Conservation (phyloP, 2,113 vertebrate species). For the Athene noctua region DNA sequence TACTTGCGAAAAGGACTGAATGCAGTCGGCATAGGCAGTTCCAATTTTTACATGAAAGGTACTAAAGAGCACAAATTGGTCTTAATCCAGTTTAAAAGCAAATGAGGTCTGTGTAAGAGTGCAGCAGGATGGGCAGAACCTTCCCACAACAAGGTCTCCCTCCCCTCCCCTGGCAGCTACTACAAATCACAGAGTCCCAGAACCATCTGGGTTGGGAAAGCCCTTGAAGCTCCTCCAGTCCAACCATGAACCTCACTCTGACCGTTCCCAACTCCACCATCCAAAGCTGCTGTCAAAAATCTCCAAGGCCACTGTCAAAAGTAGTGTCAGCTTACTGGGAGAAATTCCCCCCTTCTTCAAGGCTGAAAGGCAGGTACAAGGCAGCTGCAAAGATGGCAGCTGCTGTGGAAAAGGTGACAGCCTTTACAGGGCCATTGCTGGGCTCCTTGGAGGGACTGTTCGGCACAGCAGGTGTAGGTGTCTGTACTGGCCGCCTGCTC, state of each 20-base stretch:
- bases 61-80: not conserved
- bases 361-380: not conserved
- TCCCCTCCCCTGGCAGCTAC: not conserved
- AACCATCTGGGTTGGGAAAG: no score
- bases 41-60: not conserved
- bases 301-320: not conserved
- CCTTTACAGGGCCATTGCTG: not conserved
- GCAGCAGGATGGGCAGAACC: not conserved
- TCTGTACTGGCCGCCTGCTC: fast-evolving
- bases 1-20: not conserved
- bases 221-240: no score
- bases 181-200: not conserved
- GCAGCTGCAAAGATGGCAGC: not conserved
- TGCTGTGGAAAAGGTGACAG: not conserved
- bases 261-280: no score
- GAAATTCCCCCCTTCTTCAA: not conserved
- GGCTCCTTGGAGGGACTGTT: not conserved
- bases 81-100: not conserved
- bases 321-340: not conserved
- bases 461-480: fast-evolving
- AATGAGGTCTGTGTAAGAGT: not conserved
- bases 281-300: no score
- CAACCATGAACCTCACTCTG: no score
- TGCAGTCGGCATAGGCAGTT: not conserved
- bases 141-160: not conserved